Evolutionary conservation across 2,797 vertebrate genomes (phyloP).

Genomic region (Urophycis tenuis): DNA sequence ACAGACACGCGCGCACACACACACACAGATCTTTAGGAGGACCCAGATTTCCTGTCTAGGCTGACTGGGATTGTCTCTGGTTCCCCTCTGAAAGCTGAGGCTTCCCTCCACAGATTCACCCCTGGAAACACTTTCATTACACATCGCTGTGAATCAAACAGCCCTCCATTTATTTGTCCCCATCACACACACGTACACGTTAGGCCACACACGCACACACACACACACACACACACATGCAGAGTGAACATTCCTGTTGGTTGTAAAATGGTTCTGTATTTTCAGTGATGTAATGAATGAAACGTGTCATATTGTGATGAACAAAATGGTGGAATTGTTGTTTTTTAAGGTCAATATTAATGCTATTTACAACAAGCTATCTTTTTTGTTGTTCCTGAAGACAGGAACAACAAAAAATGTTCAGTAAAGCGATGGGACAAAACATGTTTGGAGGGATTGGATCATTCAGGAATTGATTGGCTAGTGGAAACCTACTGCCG

Average conservation of each 20-base stretch:
- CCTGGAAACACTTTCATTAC: constrained; percentile 48
- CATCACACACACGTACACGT: constrained; percentile 3
- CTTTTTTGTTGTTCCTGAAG: not conserved
- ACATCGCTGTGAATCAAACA: constrained; percentile 44
- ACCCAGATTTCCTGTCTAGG: constrained; percentile 61
- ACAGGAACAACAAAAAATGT: no score
- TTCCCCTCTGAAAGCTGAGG: constrained; percentile 50
- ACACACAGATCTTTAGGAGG: constrained; percentile 60
- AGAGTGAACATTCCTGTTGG: not conserved
- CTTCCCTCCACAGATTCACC: constrained; percentile 55
- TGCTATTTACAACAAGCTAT: not conserved
- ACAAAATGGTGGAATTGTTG: not conserved
- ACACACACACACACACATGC: no score
- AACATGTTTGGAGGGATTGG: not conserved
- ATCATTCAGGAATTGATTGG: not conserved
- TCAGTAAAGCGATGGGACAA: not conserved
- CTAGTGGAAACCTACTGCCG: not conserved
- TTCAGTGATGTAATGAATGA: not conserved
- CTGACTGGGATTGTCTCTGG: constrained; percentile 58
- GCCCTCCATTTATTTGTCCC: not conserved
- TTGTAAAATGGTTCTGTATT: not conserved
- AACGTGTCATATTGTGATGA: not conserved
- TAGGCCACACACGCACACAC: not conserved
- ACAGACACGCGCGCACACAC: constrained; percentile 9
- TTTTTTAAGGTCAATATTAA: not conserved